Base-by-base conservation (phyloP, 1,140 invertebrate species). In the Philaenus spumarius region DNA sequence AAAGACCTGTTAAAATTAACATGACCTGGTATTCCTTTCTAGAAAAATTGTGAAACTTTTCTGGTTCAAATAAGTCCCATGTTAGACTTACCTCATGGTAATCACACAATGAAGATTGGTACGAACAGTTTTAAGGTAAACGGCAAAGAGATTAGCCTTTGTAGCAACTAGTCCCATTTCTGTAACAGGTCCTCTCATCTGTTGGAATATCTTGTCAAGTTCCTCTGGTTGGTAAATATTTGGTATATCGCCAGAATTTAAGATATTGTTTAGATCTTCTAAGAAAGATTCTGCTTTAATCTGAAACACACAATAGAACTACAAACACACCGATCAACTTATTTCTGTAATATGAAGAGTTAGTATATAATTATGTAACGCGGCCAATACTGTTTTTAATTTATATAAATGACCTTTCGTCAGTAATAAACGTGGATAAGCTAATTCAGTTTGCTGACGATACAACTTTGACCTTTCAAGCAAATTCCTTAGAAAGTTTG, bases 131-230 rank as follows among this genome's bases (percentile, higher is more conserved):
- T 82, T 82, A 61, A 82, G 80, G 68, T 84, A 89, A 35, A 78
- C 75, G 0, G 81, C 75, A 66, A 85, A 86, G 37, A 90, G 70
- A 69, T 89, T 89, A 1, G 83, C 84, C 66, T 83, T 87, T 5
- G 86, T 89, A 0, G 86, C 77, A 2, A 78, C 71, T 7, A 87
- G 65, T 6, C 82, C 83, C 64, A 78, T 66, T 66, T 82, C 80
- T 73, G 77, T 84, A 46, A 78, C 81, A 35, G 74, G 76, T 62
- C 73, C 80, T 62, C 77, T 81, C 72, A 82, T 87, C 0, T 75
- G 71, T 64, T 78, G 75, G 66, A 75, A 84, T 40, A 85, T 83
- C 58, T 70, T 75, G 55, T 84, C 82, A 42, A 83, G 60, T 62
- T 87, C 84, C 59, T 86, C 84, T 2, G 75, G 63, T 58, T 73